Conservation (phyloP, 2,888 invertebrate genomes). For the Nephrotoma appendiculata region DNA sequence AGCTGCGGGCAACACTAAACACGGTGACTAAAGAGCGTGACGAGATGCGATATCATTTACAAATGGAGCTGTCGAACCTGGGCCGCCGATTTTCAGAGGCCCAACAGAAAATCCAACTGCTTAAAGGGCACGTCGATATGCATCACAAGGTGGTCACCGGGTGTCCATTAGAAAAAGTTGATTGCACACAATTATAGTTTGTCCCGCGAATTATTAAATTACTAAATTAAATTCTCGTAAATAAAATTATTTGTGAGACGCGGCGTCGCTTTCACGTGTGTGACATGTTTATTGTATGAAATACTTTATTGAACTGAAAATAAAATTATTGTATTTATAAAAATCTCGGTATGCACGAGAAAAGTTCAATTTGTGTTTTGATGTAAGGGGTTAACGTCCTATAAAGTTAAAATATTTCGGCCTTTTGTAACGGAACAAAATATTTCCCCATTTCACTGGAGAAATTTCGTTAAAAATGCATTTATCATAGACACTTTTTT, state of each 20-base stretch:
- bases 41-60: slow-evolving; percentile 11
- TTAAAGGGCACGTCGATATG: slow-evolving; percentile 12
- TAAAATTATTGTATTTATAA: not conserved
- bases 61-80: slow-evolving; percentile 10
- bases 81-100: slow-evolving; percentile 12
- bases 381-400: not conserved
- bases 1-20: slow-evolving; percentile 10
- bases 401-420: not conserved
- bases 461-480: not conserved
- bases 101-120: slow-evolving; percentile 11
- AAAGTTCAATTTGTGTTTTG: not conserved
- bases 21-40: slow-evolving; percentile 11
- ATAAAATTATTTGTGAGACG: not conserved
- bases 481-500: not conserved
- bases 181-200: not conserved
- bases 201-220: too few relatives aligned
- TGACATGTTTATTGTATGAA: not conserved
- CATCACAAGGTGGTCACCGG: not conserved
- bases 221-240: not conserved
- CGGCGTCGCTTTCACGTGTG: not conserved
- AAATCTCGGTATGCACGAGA: not conserved
- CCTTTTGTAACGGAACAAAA: not conserved
- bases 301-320: not conserved
- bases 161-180: not conserved
- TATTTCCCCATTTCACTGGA: not conserved